phyloP scores from a whole-genome alignment of 1,140 invertebrate genomes.

The Drosophila mayri region DNA sequence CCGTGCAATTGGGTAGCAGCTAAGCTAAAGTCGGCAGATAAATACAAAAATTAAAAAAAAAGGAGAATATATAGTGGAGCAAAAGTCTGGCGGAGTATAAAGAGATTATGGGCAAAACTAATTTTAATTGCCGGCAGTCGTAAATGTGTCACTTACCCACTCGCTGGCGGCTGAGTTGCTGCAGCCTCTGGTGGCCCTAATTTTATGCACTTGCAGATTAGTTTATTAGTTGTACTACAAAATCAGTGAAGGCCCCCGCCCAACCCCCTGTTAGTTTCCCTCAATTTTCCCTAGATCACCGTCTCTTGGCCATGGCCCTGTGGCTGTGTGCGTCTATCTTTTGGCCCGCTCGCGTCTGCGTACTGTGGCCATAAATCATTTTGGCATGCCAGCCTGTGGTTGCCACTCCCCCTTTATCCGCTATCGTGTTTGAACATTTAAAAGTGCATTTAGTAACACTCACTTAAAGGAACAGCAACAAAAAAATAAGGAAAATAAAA shows the following conservation, averaged over 20 bases:
- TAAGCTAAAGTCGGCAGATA: slow-evolving; percentile 58
- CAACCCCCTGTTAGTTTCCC: not conserved
- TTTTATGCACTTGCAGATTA: slow-evolving; percentile 84
- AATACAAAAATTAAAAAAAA: slow-evolving; percentile 1
- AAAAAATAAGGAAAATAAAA: slow-evolving; percentile 32
- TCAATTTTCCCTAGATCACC: slow-evolving; percentile 14
- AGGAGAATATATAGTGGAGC: slow-evolving; percentile 15
- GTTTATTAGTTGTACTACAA: slow-evolving; percentile 83
- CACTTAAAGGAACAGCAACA: slow-evolving; percentile 66
- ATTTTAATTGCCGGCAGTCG: slow-evolving; percentile 78
- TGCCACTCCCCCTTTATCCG: slow-evolving; percentile 38
- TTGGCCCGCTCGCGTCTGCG: slow-evolving; percentile 63
- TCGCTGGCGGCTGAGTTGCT: slow-evolving; percentile 21
- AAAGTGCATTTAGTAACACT: slow-evolving; percentile 85
- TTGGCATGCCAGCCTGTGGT: slow-evolving; percentile 75
- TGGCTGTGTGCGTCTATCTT: slow-evolving; percentile 25
- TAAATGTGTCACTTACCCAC: slow-evolving; percentile 76
- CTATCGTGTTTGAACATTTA: slow-evolving; percentile 83
- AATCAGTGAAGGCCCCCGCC: slow-evolving; percentile 65
- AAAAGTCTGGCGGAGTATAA: slow-evolving; percentile 61
- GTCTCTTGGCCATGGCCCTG: slow-evolving; percentile 62
- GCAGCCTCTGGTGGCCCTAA: slow-evolving; percentile 75
- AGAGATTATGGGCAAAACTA: slow-evolving; percentile 81
- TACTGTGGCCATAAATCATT: slow-evolving; percentile 84
- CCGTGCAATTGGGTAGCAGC: slow-evolving; percentile 73